Evolutionary conservation across 2,113 vertebrate species (phyloP).

Genomic region (Panthera leo): DNA sequence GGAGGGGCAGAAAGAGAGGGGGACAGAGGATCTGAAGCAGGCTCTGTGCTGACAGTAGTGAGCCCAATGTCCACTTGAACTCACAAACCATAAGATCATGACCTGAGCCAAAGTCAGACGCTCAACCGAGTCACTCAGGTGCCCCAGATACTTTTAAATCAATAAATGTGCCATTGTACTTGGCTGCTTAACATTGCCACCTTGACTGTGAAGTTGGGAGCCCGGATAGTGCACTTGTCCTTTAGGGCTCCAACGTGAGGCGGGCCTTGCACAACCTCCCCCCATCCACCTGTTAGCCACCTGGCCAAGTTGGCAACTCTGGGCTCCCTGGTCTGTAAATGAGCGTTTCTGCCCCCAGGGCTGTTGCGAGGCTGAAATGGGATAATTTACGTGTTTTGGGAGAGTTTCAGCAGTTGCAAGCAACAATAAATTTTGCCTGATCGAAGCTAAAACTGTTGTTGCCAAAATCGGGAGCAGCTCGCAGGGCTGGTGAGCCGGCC

Average conservation of each 20-base stretch:
- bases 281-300: accelerated
- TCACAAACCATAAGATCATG: too few species aligned
- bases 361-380: not conserved
- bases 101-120: too few species aligned
- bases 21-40: too few species aligned
- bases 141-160: not conserved
- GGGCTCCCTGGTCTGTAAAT: not conserved
- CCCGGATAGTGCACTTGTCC: accelerated
- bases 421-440: not conserved
- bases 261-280: too few species aligned
- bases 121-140: too few species aligned
- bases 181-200: not conserved
- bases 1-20: too few species aligned
- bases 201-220: too few species aligned
- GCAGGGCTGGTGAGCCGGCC: not conserved
- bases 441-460: not conserved
- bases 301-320: accelerated
- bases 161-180: not conserved
- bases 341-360: not conserved
- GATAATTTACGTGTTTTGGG: not conserved
- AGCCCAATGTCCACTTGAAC: too few species aligned
- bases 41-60: too few species aligned
- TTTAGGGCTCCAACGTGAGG: not conserved
- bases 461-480: not conserved
- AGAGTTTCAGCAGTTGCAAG: not conserved